Percentiles rank a stretch among this genome's conserved stretches.
Evolutionary conservation across 2,888 invertebrate species (phyloP).

Genomic region (Scaptomyza cyrtandrae): DNA sequence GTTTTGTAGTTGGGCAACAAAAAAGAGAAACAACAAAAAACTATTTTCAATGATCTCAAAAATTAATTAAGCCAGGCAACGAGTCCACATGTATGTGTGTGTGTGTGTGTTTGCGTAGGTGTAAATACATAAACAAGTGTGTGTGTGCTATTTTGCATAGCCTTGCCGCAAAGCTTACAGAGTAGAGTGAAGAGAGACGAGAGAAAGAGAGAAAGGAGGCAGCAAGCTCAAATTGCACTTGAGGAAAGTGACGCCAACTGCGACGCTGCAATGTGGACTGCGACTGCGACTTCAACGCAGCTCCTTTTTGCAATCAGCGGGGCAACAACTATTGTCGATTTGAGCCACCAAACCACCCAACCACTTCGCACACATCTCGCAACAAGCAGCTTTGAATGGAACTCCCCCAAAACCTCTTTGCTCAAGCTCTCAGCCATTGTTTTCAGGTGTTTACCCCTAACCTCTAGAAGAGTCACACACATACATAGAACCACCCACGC

Average conservation of each 20-base stretch:
- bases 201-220: not conserved
- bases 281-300: conserved; percentile 30
- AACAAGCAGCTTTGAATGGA: conserved; percentile 52
- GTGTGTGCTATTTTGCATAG: conserved; percentile 53
- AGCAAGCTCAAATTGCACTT: conserved; percentile 5
- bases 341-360: conserved; percentile 39
- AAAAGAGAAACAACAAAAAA: conserved; percentile 43
- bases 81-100: conserved; percentile 14
- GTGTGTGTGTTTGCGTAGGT: conserved; percentile 14
- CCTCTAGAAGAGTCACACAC: conserved; percentile 14
- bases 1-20: conserved; percentile 38
- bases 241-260: not conserved
- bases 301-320: conserved; percentile 60
- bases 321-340: conserved; percentile 67
- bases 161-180: conserved; percentile 26
- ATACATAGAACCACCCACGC: conserved; percentile 20
- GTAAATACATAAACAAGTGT: too few species aligned
- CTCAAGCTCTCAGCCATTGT: conserved; percentile 49
- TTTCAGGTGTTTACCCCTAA: conserved; percentile 56
- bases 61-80: conserved; percentile 82
- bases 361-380: conserved; percentile 3
- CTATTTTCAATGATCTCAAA: conserved; percentile 83
- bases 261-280: conserved; percentile 10
- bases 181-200: not conserved
- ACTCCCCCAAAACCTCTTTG: not conserved